Evolutionary conservation across 2,797 vertebrate species (phyloP), one percentile per base, ranked within the genome.

Genomic region (Cossypha heuglini): DNA sequence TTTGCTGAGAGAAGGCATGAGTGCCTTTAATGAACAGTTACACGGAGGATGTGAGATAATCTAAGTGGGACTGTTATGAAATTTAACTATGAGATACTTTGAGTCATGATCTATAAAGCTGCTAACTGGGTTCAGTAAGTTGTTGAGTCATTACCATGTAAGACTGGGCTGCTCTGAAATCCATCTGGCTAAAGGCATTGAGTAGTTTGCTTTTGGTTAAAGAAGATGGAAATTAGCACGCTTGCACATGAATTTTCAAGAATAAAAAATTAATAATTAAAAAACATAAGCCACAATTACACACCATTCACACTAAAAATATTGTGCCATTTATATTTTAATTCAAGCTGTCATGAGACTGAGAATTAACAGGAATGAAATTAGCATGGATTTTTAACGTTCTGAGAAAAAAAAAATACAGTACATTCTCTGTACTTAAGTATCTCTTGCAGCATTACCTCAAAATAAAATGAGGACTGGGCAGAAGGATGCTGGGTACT

Each of bases 71-170:
- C 85, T 93, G 86, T 90, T 97, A 94, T 6, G 13, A 96, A 96
- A 92, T 59, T 95, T 91, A 83, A 88, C 80, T 64, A 73, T 18
- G 42, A 83, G 79, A 86, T 72, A 85, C 87, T 95, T 81, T 74
- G 79, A 95, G 83, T 79, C 97, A 96, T n/a, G 33, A 89, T 94
- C 93, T 95, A 68, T 68, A 91, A 89, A 96, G 81, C 86, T 96
- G 97, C 93, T 98, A 97, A 98, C 95, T 96, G 97, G 96, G 96
- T 96, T 97, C 77, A 68, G 94, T 86, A 90, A 95, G 94, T 93
- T 97, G 97, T 97, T 96, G 96, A 97, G 95, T 97, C 96, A 97
- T 93, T 96, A 91, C 90, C 82, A 59, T 84, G 4, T 45, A 82
- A 93, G 96, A 96, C 92, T 96, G 83, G 40, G 40, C 90, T 73